Evolutionary conservation across 2,113 vertebrate species (phyloP).

Genomic region (Nettapus auritus): DNA sequence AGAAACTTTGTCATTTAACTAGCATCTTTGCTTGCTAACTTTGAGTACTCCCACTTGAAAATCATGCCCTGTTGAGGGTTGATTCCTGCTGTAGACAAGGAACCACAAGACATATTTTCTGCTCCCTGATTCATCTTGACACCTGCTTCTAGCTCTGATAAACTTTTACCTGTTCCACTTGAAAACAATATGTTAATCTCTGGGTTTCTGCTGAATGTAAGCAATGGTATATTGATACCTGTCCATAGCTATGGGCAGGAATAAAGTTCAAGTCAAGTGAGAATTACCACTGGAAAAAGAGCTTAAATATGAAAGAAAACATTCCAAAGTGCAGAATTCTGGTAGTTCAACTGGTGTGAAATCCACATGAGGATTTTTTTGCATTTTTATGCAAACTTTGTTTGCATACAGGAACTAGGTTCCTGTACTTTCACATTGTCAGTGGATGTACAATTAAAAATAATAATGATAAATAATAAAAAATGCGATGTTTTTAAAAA

Average conservation of each 20-base stretch:
- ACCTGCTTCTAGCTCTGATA: background rate
- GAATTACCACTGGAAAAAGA: background rate
- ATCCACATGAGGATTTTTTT: background rate
- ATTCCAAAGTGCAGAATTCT: background rate
- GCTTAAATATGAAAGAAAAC: background rate
- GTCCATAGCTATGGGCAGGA: background rate
- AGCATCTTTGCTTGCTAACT: background rate
- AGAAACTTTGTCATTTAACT: background rate
- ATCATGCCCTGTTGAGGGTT: background rate
- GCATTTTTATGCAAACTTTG: too few relatives aligned
- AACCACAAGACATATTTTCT: background rate
- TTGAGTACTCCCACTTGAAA: background rate
- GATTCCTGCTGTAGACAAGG: background rate
- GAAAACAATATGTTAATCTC: background rate
- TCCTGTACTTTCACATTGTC: background rate
- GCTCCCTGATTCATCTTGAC: background rate
- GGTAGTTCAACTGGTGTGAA: background rate
- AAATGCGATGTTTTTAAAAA: background rate
- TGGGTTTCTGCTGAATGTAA: background rate
- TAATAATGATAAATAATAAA: too few relatives aligned
- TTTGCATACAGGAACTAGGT: accelerated
- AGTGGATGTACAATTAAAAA: background rate
- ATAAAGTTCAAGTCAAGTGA: background rate
- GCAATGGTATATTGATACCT: background rate
- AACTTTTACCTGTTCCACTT: background rate